phyloP scores from a whole-genome alignment of 2,113 vertebrate species.

The Oplegnathus fasciatus region DNA sequence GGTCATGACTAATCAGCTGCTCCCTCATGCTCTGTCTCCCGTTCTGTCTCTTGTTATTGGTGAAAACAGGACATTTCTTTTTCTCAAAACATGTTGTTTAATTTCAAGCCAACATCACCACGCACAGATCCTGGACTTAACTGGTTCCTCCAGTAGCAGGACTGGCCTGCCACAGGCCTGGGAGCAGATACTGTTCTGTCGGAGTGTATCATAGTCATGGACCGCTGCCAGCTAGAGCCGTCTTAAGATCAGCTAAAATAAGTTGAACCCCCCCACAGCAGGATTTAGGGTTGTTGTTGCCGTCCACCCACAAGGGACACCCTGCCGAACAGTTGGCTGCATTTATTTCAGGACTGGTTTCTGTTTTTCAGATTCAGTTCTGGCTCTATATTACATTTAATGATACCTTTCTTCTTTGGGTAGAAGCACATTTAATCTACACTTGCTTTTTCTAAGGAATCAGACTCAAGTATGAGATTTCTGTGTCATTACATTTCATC shows the following conservation, averaged over 20 bases:
- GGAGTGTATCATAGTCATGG: slow-evolving; percentile 53
- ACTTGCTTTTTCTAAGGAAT: background rate
- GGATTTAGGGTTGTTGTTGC: slow-evolving; percentile 46
- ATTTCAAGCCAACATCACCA: background rate
- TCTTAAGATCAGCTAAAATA: slow-evolving; percentile 68
- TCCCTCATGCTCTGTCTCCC: background rate
- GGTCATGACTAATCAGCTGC: slow-evolving; percentile 46
- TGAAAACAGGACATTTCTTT: slow-evolving; percentile 16
- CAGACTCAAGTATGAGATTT: background rate
- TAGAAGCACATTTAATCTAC: background rate
- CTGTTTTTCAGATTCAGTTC: slow-evolving; percentile 1
- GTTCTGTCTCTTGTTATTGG: slow-evolving; percentile 20
- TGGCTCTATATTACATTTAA: background rate
- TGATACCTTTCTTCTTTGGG: background rate
- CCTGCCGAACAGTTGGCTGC: slow-evolving; percentile 5
- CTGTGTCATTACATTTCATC: background rate
- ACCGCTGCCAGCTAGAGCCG: slow-evolving; percentile 47
- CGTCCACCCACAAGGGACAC: slow-evolving; percentile 33
- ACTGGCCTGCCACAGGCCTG: slow-evolving; percentile 33
- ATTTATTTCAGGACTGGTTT: slow-evolving; percentile 6
- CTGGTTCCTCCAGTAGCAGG: background rate
- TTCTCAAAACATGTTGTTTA: slow-evolving; percentile 19
- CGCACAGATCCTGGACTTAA: slow-evolving; percentile 9
- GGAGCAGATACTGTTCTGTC: slow-evolving; percentile 57
- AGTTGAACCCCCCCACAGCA: slow-evolving; percentile 47